Evolutionary conservation across 2,888 invertebrate genomes (phyloP), one percentile per base, ranked within the genome.

Genomic region (Hartigia nigra): DNA sequence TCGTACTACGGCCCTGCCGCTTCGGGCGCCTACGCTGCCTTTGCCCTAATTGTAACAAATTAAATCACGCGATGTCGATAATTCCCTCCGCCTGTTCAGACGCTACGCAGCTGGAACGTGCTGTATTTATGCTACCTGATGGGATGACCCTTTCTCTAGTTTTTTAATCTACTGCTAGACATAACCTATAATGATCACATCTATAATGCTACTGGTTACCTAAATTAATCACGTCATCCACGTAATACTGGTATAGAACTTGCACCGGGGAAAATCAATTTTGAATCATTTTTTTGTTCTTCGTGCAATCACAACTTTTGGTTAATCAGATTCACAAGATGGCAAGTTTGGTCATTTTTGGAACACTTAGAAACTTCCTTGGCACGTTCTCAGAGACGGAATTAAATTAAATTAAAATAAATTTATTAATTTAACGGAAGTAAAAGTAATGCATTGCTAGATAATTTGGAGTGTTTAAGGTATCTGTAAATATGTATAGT

Each of bases 21-120:
- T 69, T 70, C 77, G 82, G 81, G 81, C 82, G 81, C 83, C 85
- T 80, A 84, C 31, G 39, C 77, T 69, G 74, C 74, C 79, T 77
- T 74, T 87, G 87, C 83, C 88, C 87, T 88, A 90, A 91, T 90
- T 91, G 89, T 85, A 87, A 88, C 88, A 87, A 90, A 91, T 91
- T 90, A 88, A 90, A 90, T 91, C 90, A 88, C 87, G 86, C 87
- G 83, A 86, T 85, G 86, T 86, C 86, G 85, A 86, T 84, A 82
- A 74, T 78, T 79, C 36, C 36, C 70, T 70, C 31, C 70, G 80
- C 32, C 55, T 34, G 72, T 34, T 72, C 32, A 34, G 72, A 72
- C 72, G 23, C 32, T 72, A 72, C 72, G 34, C 72, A 72, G 72
- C 72, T 72, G 72, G 72, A 72, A 34, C 72, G 72, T 72, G 72